phyloP scores from a whole-genome alignment of 2,113 vertebrate genomes.

The Condylura cristata region DNA sequence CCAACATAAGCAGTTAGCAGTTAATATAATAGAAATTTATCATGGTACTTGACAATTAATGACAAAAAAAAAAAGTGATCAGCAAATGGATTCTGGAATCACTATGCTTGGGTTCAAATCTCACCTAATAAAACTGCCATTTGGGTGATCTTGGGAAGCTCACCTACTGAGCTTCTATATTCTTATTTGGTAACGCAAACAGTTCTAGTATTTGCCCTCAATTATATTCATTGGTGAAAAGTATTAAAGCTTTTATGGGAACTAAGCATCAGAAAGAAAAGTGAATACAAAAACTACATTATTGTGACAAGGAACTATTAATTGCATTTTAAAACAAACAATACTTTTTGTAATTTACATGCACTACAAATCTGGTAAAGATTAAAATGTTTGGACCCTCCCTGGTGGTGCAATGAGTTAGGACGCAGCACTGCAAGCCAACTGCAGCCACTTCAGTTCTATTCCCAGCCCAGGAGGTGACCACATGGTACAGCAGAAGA shows the following conservation, averaged over 20 bases:
- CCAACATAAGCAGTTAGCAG: background rate
- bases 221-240: background rate
- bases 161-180: slow-evolving; percentile 42
- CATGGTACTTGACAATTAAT: background rate
- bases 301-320: background rate
- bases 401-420: too few species aligned
- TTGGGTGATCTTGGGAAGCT: background rate
- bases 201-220: background rate
- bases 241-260: background rate
- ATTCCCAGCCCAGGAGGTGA: too few species aligned
- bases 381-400: background rate
- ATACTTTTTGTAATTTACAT: background rate
- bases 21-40: background rate
- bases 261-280: background rate
- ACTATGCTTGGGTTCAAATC: background rate
- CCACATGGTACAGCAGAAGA: too few species aligned
- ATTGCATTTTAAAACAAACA: background rate
- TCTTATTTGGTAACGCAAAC: background rate
- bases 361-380: background rate
- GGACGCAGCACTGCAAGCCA: too few species aligned
- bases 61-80: background rate
- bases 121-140: background rate
- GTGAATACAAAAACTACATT: background rate
- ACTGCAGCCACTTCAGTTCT: too few species aligned
- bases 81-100: background rate